A percentile compares a stretch with the other conserved stretches of the same genome.
phyloP scores from a whole-genome alignment of 92 coral and sea anemone genomes.

The Siderastrea radians region DNA sequence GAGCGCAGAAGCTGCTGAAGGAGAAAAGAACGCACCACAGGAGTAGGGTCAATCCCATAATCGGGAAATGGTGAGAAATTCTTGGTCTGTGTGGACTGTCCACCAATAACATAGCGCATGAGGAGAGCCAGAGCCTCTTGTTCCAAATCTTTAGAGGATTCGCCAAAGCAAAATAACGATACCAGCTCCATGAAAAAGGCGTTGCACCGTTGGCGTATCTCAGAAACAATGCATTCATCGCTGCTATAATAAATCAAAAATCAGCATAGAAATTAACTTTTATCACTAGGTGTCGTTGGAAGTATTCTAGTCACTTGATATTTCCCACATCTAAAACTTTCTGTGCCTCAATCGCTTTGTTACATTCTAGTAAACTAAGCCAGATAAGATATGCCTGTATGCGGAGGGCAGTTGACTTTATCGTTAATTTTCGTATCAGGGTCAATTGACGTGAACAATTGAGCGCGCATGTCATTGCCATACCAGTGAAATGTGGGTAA shows the following conservation, averaged over 20 bases:
- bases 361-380: neutral
- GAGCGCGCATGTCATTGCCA: too few species aligned
- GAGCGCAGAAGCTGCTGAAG: slow-evolving; percentile 83
- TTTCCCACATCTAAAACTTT: neutral
- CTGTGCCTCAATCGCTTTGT: neutral
- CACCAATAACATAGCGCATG: slow-evolving; percentile 71
- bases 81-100: slow-evolving; percentile 50
- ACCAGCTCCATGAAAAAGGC: slow-evolving; percentile 91
- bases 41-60: slow-evolving; percentile 75
- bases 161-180: slow-evolving; percentile 82
- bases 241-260: slow-evolving; percentile 6
- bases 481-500: too few species aligned
- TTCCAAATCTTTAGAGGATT: slow-evolving; percentile 45
- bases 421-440: too few species aligned
- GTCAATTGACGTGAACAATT: too few species aligned
- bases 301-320: neutral
- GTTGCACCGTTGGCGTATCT: slow-evolving; percentile 72
- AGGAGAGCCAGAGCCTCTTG: slow-evolving; percentile 40
- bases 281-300: neutral
- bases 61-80: slow-evolving; percentile 78
- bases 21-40: slow-evolving; percentile 87
- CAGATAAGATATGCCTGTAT: too few species aligned
- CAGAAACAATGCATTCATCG: slow-evolving; percentile 14
- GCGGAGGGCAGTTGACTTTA: too few species aligned
- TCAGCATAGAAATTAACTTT: too few species aligned